phyloP scores from a whole-genome alignment of 1,140 invertebrate species.

The Tetramorium parvispinum region DNA sequence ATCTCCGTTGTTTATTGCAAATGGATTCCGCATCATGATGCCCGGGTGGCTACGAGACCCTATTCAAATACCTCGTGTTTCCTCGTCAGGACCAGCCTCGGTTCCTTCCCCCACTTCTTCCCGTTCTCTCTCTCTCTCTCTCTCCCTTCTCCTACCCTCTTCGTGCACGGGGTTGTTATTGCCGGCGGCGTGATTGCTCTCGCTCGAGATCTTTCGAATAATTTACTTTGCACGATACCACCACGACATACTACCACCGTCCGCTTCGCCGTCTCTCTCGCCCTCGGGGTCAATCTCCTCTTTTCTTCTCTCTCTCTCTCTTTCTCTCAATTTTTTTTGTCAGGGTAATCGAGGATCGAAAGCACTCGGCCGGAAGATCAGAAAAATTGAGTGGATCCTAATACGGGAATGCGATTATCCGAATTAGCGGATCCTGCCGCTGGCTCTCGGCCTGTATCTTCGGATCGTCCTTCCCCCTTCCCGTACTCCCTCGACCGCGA shows the following conservation, averaged over 20 bases:
- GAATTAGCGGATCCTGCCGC: conserved; percentile 71
- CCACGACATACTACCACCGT: conserved; percentile 58
- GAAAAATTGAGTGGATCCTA: conserved; percentile 85
- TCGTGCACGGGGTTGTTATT: conserved; percentile 78
- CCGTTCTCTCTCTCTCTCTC: conserved; percentile 8
- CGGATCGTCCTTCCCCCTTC: conserved; percentile 41
- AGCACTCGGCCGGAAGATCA: conserved; percentile 78
- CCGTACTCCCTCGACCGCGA: neutral
- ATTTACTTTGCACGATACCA: conserved; percentile 78
- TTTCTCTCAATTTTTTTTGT: conserved; percentile 57
- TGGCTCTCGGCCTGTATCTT: conserved; percentile 61
- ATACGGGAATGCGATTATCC: conserved; percentile 84
- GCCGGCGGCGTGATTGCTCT: conserved; percentile 78
- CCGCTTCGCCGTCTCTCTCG: conserved; percentile 34
- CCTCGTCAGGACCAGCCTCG: conserved; percentile 73
- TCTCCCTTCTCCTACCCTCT: conserved; percentile 28
- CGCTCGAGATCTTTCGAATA: conserved; percentile 80
- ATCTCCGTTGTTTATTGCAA: conserved; percentile 86
- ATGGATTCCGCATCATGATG: conserved; percentile 84
- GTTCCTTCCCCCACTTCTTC: conserved; percentile 12
- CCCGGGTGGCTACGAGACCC: conserved; percentile 79
- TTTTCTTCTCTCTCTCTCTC: conserved; percentile 6
- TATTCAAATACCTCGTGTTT: conserved; percentile 82
- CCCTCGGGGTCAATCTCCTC: conserved; percentile 24
- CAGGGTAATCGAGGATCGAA: conserved; percentile 79